These are phyloP conservation scores for Nibea coibor DNA, from an alignment of 2,113 vertebrate species.

Conservation along the genomic window DNA sequence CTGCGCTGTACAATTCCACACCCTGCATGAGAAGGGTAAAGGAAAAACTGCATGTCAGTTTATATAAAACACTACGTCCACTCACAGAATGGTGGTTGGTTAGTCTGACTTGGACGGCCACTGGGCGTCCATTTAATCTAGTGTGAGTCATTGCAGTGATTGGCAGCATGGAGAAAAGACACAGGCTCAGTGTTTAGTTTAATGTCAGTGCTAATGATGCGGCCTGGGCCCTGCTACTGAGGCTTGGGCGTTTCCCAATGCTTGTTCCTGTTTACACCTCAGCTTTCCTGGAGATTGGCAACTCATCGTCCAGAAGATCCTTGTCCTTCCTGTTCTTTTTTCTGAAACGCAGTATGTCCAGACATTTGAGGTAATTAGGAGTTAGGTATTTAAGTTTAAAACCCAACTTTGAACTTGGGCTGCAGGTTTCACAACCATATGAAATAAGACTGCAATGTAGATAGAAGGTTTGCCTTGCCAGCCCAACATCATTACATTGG, in stretches of 20 bases:
- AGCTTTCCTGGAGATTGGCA: conserved; percentile 66
- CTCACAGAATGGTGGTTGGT: conserved; percentile 45
- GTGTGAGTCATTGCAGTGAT: conserved; percentile 68
- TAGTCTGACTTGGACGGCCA: conserved; percentile 40
- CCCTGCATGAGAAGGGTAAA: conserved; percentile 43
- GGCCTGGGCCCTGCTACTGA: conserved; percentile 63
- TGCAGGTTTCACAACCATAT: conserved; percentile 49
- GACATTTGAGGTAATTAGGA: not conserved
- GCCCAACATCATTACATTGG: conserved; percentile 54
- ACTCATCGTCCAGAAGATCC: conserved; percentile 8
- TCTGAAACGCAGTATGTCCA: not conserved
- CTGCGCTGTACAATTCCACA: conserved; percentile 51
- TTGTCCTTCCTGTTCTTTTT: conserved; percentile 9
- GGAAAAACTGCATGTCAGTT: conserved; percentile 60
- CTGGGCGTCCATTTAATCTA: conserved; percentile 54
- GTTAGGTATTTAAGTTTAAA: conserved; percentile 6
- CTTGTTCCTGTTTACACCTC: conserved; percentile 77
- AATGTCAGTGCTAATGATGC: conserved; percentile 73
- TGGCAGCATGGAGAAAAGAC: conserved; percentile 59
- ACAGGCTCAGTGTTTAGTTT: conserved; percentile 61
- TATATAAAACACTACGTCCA: conserved; percentile 56
- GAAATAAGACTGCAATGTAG: conserved; percentile 49
- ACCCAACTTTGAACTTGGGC: conserved; percentile 23
- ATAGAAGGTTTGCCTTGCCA: conserved; percentile 54
- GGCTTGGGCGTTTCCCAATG: conserved; percentile 65